Evolutionary conservation across 2,113 vertebrate species (phyloP).

Genomic region (Nestor notabilis): DNA sequence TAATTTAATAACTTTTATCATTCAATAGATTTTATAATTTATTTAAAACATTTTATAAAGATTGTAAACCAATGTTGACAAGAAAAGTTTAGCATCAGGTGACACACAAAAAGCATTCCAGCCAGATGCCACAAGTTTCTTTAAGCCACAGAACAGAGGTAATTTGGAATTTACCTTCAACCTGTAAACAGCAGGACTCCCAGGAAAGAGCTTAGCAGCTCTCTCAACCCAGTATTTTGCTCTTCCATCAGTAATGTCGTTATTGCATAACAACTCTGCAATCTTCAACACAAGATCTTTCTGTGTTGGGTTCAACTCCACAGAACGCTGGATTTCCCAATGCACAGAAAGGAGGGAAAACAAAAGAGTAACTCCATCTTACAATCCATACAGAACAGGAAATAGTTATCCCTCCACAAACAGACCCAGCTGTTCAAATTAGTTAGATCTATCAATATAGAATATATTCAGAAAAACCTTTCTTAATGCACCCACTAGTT

Average conservation of each 20-base stretch:
- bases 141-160: neutral
- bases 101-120: neutral
- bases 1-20: too few species aligned
- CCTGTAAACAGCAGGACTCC: slow-evolving; percentile 86
- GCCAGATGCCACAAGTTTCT: neutral
- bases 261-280: slow-evolving; percentile 90
- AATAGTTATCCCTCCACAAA: neutral
- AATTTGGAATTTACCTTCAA: slow-evolving; percentile 82
- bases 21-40: neutral
- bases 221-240: slow-evolving; percentile 96
- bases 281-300: slow-evolving; percentile 95
- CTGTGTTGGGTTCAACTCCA: slow-evolving; percentile 94
- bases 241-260: slow-evolving; percentile 85
- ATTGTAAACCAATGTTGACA: neutral
- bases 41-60: too few species aligned
- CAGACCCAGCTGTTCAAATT: neutral
- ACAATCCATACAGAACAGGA: neutral
- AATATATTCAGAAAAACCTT: neutral
- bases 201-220: slow-evolving; percentile 90
- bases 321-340: slow-evolving; percentile 83
- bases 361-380: neutral
- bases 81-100: neutral
- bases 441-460: neutral
- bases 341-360: neutral
- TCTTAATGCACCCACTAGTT: neutral